phyloP scores from a whole-genome alignment of 2,797 vertebrate genomes.

The Falco biarmicus region DNA sequence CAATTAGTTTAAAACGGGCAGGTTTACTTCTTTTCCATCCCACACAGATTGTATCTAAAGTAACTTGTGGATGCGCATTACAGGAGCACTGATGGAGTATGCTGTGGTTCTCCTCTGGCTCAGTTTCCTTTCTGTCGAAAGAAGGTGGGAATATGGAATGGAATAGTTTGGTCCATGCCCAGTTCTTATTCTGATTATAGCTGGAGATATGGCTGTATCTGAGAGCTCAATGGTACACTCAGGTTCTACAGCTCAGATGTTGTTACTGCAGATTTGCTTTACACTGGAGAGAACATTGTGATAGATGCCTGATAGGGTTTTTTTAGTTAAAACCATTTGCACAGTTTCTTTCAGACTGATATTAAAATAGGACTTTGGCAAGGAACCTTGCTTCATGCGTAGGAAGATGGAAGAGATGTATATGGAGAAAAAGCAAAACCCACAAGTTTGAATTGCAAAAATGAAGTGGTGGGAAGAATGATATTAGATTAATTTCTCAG shows the following conservation, averaged over 20 bases:
- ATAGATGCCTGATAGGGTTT: background rate
- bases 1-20: no score
- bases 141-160: background rate
- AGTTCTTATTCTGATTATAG: background rate
- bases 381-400: background rate
- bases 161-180: background rate
- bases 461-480: background rate
- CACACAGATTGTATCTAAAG: background rate
- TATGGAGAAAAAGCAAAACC: background rate
- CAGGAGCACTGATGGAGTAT: background rate
- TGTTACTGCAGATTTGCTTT: background rate
- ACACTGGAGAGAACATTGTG: background rate
- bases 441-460: background rate
- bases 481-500: background rate
- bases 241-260: background rate
- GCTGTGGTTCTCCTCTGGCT: background rate
- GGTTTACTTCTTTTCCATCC: background rate
- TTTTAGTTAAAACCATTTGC: background rate
- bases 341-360: background rate
- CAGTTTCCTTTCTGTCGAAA: background rate
- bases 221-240: background rate
- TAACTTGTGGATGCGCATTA: background rate
- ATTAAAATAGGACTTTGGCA: background rate
- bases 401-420: background rate
- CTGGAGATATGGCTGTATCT: background rate